These are phyloP conservation scores for Plutomurus gul DNA, from an alignment of 1,140 invertebrate genomes.

Conservation along the genomic window DNA sequence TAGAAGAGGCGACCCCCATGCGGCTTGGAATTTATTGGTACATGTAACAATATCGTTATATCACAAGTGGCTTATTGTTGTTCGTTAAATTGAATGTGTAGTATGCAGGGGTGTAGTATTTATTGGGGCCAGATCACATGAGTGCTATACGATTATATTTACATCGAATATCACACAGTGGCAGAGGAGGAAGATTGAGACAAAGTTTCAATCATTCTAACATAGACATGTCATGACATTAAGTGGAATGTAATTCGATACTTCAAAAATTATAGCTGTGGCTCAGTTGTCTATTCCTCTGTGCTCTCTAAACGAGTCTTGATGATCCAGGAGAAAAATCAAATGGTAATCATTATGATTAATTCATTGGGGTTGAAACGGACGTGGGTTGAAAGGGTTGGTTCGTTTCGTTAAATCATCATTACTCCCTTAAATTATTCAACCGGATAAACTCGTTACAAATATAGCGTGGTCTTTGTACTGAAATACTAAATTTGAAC, in stretches of 20 bases:
- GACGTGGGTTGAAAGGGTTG: background rate
- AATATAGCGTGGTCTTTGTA: too few species aligned
- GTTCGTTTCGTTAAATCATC: background rate
- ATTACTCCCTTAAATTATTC: slow-evolving; percentile 17
- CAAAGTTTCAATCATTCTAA: slow-evolving; percentile 22
- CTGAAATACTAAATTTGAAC: too few species aligned
- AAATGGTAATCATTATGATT: slow-evolving; percentile 23
- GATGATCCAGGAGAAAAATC: background rate
- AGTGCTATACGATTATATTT: too few species aligned
- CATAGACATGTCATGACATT: slow-evolving; percentile 23
- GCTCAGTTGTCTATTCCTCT: background rate
- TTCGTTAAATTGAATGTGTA: too few species aligned
- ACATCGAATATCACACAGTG: too few species aligned
- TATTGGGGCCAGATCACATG: too few species aligned
- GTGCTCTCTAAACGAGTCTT: background rate
- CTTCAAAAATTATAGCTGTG: too few species aligned
- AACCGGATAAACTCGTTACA: slow-evolving; percentile 12
- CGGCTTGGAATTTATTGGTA: background rate
- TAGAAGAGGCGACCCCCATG: too few species aligned
- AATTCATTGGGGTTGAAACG: slow-evolving; percentile 26
- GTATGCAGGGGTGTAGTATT: too few species aligned
- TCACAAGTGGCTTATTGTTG: too few species aligned
- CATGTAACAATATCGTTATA: too few species aligned
- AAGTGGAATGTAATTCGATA: slow-evolving; percentile 5
- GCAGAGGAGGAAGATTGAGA: too few species aligned